Evolutionary conservation across 2,888 invertebrate species (phyloP).

Genomic region (Pseudeuparius sepicola): DNA sequence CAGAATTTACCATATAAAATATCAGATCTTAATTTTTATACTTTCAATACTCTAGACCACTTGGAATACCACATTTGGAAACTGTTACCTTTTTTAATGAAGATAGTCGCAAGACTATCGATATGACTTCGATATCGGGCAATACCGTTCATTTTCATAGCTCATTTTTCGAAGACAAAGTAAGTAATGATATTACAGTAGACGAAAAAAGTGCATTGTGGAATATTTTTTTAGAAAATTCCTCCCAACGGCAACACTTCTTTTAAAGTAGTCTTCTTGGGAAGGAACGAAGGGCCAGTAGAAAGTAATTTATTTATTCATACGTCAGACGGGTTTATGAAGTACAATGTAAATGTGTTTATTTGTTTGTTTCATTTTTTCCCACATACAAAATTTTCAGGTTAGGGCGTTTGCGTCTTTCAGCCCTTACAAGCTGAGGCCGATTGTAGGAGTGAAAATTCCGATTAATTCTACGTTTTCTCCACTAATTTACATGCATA

Average conservation of each 20-base stretch:
- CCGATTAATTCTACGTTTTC: slow-evolving; percentile 86
- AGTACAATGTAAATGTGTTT: slow-evolving; percentile 57
- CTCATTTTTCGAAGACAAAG: slow-evolving; percentile 94
- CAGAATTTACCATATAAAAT: no score
- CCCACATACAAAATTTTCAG: no score
- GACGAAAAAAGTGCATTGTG: not conserved
- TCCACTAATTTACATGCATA: slow-evolving; percentile 85
- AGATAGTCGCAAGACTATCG: slow-evolving; percentile 76
- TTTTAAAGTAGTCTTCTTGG: slow-evolving; percentile 92
- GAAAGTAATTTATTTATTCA: slow-evolving; percentile 86
- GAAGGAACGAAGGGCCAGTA: slow-evolving; percentile 79
- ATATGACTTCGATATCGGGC: slow-evolving; percentile 89
- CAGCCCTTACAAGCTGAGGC: slow-evolving; percentile 85
- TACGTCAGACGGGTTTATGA: slow-evolving; percentile 86
- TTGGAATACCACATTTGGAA: slow-evolving; percentile 80
- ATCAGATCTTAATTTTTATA: no score
- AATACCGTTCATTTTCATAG: slow-evolving; percentile 93
- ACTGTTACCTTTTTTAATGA: slow-evolving; percentile 81
- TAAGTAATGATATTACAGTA: slow-evolving; percentile 37
- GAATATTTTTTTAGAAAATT: slow-evolving; percentile 55
- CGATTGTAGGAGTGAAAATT: slow-evolving; percentile 81
- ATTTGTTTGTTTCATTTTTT: slow-evolving; percentile 19
- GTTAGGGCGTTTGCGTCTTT: slow-evolving; percentile 78
- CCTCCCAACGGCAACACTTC: slow-evolving; percentile 87
- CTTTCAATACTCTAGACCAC: slow-evolving; percentile 59